Evolutionary conservation across 2,888 invertebrate species (phyloP), one percentile per base, ranked within the genome.

Genomic region (Prosapia bicincta): DNA sequence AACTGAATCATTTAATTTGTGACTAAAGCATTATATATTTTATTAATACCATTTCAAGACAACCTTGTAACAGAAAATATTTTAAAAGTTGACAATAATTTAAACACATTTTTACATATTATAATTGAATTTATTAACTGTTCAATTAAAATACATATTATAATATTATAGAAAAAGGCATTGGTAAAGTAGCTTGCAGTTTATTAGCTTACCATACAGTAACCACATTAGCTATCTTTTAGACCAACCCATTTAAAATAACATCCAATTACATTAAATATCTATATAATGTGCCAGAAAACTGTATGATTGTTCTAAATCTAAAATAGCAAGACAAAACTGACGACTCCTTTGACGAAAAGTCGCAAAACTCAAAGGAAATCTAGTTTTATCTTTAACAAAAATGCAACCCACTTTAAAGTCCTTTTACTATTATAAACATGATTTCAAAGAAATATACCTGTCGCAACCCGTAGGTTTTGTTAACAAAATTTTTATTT

Each of bases 171-270:
- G 74, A 74, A 74, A 74, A 74, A 74, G 74, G 74, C 74, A 69
- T 69, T 54, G 26, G 69, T 74, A 74, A 74, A 74, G 74, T 74
- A 74, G 74, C 74, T 74, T 74, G 74, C 74, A 74, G 54, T 54
- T 54, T 54, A 54, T 54, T 54, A 20, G 20, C 54, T 20, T 54
- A 54, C 54, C 54, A 54, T 54, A 54, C 54, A 54, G 54, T 54
- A 54, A 54, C 20, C 54, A 54, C 54, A 54, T 54, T 54, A 54
- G 54, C 54, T 54, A 54, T 54, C 54, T 54, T 54, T 54, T 54
- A 20, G 54, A 54, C 54, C 54, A 54, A 54, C 3, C 54, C 54
- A 54, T 54, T 54, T 54, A 54, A n/a, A 54, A 54, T 54, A 54
- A 54, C 54, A 54, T 54, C 20, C 54, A 54, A 54, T 54, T 54